Conservation (phyloP, 2,113 vertebrate genomes). For the Hylia prasina region DNA sequence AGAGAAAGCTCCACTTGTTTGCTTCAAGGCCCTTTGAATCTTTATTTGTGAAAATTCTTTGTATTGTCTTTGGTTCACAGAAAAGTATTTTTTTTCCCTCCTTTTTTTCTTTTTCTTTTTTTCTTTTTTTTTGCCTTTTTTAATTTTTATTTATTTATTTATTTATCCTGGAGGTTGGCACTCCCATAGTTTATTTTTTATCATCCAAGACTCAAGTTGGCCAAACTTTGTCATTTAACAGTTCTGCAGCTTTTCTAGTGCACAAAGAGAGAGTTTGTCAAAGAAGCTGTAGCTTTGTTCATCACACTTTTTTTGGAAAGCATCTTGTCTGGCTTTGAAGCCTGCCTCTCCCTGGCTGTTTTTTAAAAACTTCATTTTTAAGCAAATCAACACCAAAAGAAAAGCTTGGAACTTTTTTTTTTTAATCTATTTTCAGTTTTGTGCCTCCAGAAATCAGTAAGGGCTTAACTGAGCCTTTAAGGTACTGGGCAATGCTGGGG, state of each 20-base stretch:
- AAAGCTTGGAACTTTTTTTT: neutral
- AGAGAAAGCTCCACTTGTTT: neutral
- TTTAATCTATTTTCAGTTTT: neutral
- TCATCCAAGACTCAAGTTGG: neutral
- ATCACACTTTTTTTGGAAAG: neutral
- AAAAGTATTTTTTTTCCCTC: neutral
- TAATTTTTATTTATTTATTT: neutral
- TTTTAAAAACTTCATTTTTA: neutral
- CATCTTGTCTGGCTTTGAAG: neutral
- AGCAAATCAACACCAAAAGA: neutral
- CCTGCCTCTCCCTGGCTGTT: neutral
- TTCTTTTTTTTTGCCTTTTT: neutral
- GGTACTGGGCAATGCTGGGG: neutral
- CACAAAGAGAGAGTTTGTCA: neutral
- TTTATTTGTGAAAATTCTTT: neutral
- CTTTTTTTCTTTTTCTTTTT: fast-evolving
- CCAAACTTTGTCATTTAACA: neutral
- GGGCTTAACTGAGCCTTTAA: neutral
- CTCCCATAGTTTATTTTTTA: neutral
- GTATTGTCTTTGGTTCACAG: neutral
- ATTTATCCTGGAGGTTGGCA: neutral
- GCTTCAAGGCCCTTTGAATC: neutral
- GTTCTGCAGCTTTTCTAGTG: neutral
- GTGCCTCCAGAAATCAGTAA: neutral
- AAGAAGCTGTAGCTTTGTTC: neutral